Conservation (phyloP, 2,113 vertebrate species). For the Siniperca knerii region DNA sequence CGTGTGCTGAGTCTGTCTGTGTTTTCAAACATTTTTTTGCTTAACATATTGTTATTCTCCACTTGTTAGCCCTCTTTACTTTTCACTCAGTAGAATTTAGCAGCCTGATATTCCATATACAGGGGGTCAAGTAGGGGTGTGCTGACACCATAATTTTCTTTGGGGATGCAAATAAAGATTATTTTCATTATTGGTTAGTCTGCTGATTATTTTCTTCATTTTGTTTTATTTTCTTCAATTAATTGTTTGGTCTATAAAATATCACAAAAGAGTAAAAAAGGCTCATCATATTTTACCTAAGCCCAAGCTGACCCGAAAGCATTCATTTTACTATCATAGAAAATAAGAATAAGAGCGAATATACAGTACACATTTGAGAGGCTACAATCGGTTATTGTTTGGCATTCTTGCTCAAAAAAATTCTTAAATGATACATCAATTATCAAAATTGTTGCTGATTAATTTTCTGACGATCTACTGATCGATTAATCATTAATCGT, state of each 20-base stretch:
- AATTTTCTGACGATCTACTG: not conserved
- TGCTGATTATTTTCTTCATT: not conserved
- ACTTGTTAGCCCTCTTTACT: not conserved
- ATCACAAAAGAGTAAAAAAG: not conserved
- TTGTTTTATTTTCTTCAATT: not conserved
- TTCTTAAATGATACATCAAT: not conserved
- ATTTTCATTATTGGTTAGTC: not conserved
- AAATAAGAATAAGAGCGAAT: not conserved
- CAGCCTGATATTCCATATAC: not conserved
- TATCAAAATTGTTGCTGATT: not conserved
- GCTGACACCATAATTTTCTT: not conserved
- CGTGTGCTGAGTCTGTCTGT: not conserved
- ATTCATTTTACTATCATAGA: not conserved
- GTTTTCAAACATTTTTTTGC: conserved; percentile 6
- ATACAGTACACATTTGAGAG: not conserved
- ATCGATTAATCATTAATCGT: not conserved
- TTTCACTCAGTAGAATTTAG: not conserved
- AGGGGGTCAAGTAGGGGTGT: not conserved
- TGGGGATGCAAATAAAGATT: not conserved
- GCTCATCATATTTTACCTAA: not conserved
- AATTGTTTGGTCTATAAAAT: not conserved
- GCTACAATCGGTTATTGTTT: not conserved
- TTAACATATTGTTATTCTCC: not conserved
- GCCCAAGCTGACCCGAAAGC: not conserved
- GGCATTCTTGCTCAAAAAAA: not conserved